Percentiles rank a stretch among this genome's conserved stretches.
Conservation (phyloP, 1,140 invertebrate species). For the Anagrus nilaparvatae region DNA sequence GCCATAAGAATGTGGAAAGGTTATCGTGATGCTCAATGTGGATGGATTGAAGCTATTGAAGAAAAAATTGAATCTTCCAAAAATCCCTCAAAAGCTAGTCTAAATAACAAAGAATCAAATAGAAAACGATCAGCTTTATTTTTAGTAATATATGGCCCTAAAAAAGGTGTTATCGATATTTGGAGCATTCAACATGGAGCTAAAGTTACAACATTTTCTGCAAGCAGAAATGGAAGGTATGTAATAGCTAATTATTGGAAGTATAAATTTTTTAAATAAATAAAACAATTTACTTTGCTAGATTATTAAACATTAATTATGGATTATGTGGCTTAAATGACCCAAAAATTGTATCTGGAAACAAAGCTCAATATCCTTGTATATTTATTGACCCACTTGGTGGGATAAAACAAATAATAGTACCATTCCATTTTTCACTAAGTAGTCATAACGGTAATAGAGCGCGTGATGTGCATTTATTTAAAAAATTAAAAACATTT, state of each 20-base stretch:
- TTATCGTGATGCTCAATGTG: constrained; percentile 86
- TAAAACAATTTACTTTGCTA: constrained; percentile 17
- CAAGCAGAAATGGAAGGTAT: constrained; percentile 66
- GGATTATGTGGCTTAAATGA: constrained; percentile 62
- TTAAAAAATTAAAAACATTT: constrained; percentile 65
- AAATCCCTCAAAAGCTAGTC: constrained; percentile 35
- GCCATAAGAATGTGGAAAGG: constrained; percentile 87
- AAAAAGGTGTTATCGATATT: constrained; percentile 75
- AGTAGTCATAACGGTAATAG: constrained; percentile 77
- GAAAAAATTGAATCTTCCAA: constrained; percentile 40
- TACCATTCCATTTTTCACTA: constrained; percentile 85
- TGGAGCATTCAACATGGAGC: constrained; percentile 78
- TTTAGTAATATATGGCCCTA: constrained; percentile 76
- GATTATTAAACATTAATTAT: constrained; percentile 67
- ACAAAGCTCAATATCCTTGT: constrained; percentile 56
- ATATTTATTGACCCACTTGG: constrained; percentile 76
- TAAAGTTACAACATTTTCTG: constrained; percentile 81
- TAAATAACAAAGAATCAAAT: constrained; percentile 23
- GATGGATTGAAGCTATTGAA: constrained; percentile 73
- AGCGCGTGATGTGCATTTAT: constrained; percentile 75
- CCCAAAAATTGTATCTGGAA: constrained; percentile 25
- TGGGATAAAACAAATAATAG: constrained; percentile 63
- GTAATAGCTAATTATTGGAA: constrained; percentile 4
- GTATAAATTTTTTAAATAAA: background rate
- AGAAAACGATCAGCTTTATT: constrained; percentile 53